Percentiles rank a stretch among this genome's conserved stretches.
phyloP scores from a whole-genome alignment of 2,797 vertebrate genomes.

The Myiothlypis coronata region DNA sequence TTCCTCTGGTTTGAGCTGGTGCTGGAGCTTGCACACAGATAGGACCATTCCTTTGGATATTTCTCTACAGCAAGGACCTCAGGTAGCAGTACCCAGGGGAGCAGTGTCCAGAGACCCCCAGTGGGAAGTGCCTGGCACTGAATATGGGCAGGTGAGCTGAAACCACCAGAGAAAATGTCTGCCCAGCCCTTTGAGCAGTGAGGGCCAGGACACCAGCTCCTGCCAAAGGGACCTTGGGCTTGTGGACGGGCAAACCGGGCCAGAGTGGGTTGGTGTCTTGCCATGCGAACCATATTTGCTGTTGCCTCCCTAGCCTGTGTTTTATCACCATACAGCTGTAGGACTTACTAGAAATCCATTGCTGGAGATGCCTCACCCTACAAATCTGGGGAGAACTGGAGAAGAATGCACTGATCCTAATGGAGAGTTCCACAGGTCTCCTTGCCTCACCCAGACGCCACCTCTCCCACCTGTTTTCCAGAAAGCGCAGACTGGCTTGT shows the following conservation, averaged over 20 bases:
- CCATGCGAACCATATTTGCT: not conserved
- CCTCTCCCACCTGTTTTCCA: not conserved
- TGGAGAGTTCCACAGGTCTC: not conserved
- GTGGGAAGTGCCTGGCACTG: not conserved
- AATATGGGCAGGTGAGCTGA: not conserved
- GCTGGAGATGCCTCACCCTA: not conserved
- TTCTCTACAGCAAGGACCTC: not conserved
- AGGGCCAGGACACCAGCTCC: rapidly evolving
- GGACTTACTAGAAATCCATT: not conserved
- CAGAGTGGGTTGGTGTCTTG: not conserved
- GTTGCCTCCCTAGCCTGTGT: not conserved
- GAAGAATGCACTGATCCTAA: not conserved
- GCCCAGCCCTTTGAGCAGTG: not conserved
- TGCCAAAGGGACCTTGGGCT: not conserved
- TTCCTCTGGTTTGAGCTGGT: not conserved
- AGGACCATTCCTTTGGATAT: not conserved
- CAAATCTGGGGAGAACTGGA: not conserved
- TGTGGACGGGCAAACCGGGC: not conserved
- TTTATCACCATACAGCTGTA: not conserved
- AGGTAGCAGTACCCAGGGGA: not conserved
- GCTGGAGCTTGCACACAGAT: not conserved
- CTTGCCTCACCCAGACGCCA: not conserved
- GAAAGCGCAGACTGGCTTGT: not conserved
- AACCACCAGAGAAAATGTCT: not conserved
- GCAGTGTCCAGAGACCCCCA: not conserved